Evolutionary conservation across 2,113 vertebrate genomes (phyloP), one percentile per base, ranked within the genome.

Genomic region (Channa argus): DNA sequence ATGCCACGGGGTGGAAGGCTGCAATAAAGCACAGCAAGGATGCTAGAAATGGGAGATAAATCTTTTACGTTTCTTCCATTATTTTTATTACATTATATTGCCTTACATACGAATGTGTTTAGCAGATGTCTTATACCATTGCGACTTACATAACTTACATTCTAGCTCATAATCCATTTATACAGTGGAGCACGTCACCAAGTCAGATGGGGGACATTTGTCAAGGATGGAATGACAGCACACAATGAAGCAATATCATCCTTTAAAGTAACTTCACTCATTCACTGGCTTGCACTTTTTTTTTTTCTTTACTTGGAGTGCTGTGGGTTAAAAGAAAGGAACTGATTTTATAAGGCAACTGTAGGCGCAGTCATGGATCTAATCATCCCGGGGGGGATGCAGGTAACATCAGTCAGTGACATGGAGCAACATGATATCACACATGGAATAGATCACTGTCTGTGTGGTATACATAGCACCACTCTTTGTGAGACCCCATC

Each of bases 331-430:
- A 86, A 88, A 84, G 7, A 91, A 88, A 84, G 84, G 89, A 92
- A 84, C 79, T 87, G 89, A 94, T 92, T 92, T 96, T 95, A 90
- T 87, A 90, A 92, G 85, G 79, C 87, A 89, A 79, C 82, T 74
- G 85, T 92, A 93, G 94, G 94, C 87, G 68, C 92, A 93, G 93
- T 94, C 91, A 93, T 91, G 89, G 94, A 95, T 94, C 93, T 92
- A 95, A 96, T 95, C 82, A 72, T 92, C 62, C 61, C 44, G 44
- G 74, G 88, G 24, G 84, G 66, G 88, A 91, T 80, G 90, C 86
- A 93, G 90, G 91, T 39, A 70, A 89, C 83, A 92, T 95, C 91
- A 88, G 92, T 93, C 92, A 93, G 88, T 94, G 94, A 90, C 89
- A 94, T 89, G 82, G 91, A 87, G 88, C 89, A 94, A 95, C 89